Evolutionary conservation across 2,888 invertebrate species (phyloP).

Genomic region (Lycia hirtaria): DNA sequence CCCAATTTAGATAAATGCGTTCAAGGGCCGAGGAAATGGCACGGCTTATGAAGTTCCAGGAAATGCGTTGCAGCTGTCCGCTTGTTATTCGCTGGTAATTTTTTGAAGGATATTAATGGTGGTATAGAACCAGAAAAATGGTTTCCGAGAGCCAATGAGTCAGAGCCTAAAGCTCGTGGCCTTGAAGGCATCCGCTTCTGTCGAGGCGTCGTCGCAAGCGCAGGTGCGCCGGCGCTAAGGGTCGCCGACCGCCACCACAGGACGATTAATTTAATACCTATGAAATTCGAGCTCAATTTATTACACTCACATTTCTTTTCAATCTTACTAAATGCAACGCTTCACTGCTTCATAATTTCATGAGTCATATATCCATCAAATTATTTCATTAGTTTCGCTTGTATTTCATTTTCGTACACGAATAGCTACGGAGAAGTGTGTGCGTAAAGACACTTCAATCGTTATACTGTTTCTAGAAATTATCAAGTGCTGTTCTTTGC

Average conservation of each 20-base stretch:
- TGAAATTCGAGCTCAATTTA: conserved; percentile 45
- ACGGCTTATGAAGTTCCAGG: conserved; percentile 38
- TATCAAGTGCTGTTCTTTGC: conserved; percentile 47
- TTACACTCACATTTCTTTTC: conserved; percentile 19
- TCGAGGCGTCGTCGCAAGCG: conserved; percentile 59
- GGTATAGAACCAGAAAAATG: conserved; percentile 33
- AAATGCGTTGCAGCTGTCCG: conserved; percentile 38
- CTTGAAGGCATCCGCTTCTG: conserved; percentile 68
- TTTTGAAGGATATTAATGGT: conserved; percentile 38
- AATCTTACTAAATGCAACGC: conserved; percentile 8
- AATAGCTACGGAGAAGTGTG: conserved; percentile 14
- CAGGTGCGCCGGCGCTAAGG: conserved; percentile 70
- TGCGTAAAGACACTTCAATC: conserved; percentile 20
- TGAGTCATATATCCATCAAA: conserved; percentile 16
- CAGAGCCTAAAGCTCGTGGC: conserved; percentile 58
- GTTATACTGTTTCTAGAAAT: conserved; percentile 47
- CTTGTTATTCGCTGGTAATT: conserved; percentile 31
- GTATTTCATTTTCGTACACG: conserved; percentile 27
- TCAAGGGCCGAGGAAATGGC: conserved; percentile 34
- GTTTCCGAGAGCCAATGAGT: conserved; percentile 45
- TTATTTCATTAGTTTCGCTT: conserved; percentile 24
- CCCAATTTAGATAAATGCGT: conserved; percentile 32
- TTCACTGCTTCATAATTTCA: conserved; percentile 7
- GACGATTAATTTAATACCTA: conserved; percentile 54
- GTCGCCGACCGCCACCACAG: conserved; percentile 65